Percentiles rank a stretch among this genome's conserved stretches.
Conservation (phyloP, 2,797 vertebrate genomes). For the Propithecus deckenii region DNA sequence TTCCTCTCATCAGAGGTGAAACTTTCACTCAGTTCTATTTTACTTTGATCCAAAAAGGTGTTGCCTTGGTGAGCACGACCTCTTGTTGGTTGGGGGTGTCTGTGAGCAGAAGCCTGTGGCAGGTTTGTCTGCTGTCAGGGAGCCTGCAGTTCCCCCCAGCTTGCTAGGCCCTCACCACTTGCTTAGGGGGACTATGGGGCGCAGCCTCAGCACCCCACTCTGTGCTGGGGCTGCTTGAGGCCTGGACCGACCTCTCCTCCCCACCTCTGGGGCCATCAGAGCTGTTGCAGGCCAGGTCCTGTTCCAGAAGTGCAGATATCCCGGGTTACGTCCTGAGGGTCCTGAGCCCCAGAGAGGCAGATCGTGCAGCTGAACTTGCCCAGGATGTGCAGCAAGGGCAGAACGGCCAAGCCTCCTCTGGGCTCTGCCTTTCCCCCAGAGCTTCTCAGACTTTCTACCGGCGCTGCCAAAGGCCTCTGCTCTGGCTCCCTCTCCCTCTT, state of each 20-base stretch:
- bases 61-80: rapidly evolving
- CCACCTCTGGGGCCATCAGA: neutral
- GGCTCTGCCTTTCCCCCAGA: neutral
- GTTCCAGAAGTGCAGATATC: neutral
- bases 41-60: neutral
- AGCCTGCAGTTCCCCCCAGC: neutral
- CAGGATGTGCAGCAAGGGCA: neutral
- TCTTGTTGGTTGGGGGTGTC: neutral
- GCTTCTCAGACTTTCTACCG: neutral
- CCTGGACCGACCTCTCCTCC: neutral
- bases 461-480: neutral
- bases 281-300: neutral
- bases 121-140: neutral
- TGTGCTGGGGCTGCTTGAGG: neutral
- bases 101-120: rapidly evolving
- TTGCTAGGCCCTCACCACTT: neutral
- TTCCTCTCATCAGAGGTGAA: neutral
- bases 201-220: neutral
- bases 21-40: neutral
- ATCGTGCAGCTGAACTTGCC: neutral
- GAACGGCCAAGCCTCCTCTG: neutral
- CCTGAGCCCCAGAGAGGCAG: neutral
- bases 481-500: neutral
- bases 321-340: neutral
- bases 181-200: neutral